Base-by-base conservation (phyloP, 2,797 vertebrate genomes). In the Sebastolobus altivelis region DNA sequence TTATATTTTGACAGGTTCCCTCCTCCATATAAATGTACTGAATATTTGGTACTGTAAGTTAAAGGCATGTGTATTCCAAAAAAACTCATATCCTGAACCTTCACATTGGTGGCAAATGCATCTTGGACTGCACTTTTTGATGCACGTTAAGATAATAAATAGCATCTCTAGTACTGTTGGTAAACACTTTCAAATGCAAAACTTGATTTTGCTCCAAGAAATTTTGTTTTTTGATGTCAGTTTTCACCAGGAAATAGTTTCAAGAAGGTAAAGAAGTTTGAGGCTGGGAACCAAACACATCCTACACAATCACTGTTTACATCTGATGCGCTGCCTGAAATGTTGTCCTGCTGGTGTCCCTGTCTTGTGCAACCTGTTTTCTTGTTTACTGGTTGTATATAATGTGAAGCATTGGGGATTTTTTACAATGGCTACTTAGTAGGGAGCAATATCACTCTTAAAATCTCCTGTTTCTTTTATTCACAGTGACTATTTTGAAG, bases 401-500 rank as follows among this genome's bases (percentile, higher is more conserved):
- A 35, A 65, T 59, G n/a, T 75, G 14, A 14, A 11, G 55, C 49
- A 55, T 12, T 10, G 10, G 8, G 3, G 7, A 66, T 31, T 1
- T 35, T 16, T 31, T 58, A 70, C 27, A 69, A 16, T 27, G 35
- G 8, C 25, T 12, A 8, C 27, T 58, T 1, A 12, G 2, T 27
- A 2, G 3, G 1, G 12, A 0, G 8, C 0, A 11, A 3, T 16
- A 43, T 22, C 5, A 35, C 13, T 31, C 14, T 37, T 25, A 25
- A 18, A 68, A 55, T 1, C 37, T 33, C 2, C n/a, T 35, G 92
- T 0, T 79, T 89, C 69, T 93, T 94, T 0, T 43, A 86, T 75
- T 74, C 85, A 29, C 83, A 96, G 60, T 7, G 94, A 95, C 56
- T 93, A 94, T 88, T 95, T 94, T 77, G 93, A 94, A 12, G 81